Percentiles rank a stretch among this genome's conserved stretches.
These are phyloP conservation scores for Coilia nasus DNA, from an alignment of 2,797 vertebrate species.

Conservation along the genomic window DNA sequence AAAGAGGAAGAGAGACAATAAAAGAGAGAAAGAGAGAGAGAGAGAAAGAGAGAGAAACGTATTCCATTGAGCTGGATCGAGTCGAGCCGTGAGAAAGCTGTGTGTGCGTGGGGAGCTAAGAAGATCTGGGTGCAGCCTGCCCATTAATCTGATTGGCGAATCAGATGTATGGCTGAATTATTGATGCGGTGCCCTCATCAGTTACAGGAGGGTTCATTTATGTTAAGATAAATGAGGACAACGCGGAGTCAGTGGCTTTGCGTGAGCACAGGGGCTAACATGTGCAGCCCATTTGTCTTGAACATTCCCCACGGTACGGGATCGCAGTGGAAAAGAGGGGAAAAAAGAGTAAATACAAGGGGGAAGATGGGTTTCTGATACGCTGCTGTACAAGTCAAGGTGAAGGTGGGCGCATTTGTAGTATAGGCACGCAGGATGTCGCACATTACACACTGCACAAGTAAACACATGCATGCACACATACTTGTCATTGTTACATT, in stretches of 20 bases:
- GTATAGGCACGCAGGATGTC: background rate
- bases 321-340: background rate
- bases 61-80: background rate
- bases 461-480: background rate
- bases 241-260: conserved; percentile 32
- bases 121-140: conserved; percentile 26
- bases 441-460: background rate
- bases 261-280: conserved; percentile 5
- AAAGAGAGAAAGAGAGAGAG: background rate
- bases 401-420: background rate
- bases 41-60: background rate
- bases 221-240: conserved; percentile 42
- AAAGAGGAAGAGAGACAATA: background rate
- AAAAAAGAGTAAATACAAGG: background rate
- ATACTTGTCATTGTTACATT: background rate
- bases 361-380: conserved; percentile 14
- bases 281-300: conserved; percentile 10
- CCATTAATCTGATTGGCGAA: conserved; percentile 73
- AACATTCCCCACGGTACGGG: background rate
- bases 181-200: conserved; percentile 73
- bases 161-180: conserved; percentile 76
- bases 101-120: conserved; percentile 57
- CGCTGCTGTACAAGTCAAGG: background rate
- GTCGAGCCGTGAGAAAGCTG: background rate
- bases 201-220: conserved; percentile 64